Evolutionary conservation across 2,797 vertebrate species (phyloP), one percentile per base, ranked within the genome.

Genomic region (Spinibarbus caldwelli): DNA sequence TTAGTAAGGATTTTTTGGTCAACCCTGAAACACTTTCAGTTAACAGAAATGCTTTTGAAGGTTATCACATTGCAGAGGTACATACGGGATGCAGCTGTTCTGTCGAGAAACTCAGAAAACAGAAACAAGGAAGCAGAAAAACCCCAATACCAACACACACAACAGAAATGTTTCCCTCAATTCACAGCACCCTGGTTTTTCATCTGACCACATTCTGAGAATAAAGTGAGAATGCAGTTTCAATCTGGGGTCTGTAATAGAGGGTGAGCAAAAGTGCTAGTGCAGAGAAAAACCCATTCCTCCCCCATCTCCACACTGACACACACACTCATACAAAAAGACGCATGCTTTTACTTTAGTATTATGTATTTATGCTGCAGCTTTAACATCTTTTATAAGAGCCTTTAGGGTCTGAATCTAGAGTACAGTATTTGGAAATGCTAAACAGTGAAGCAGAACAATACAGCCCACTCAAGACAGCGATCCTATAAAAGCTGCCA

Each of bases 271-370:
- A 80, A 80, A 82, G 84, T 83, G 81, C 87, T 81, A 88, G 77
- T 80, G 86, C 83, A 76, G 77, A 91, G 90, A 92, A 87, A 81
- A 85, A 88, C 86, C 89, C 88, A 89, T 92, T 89, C 84, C 78
- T 92, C 91, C 85, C 72, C 73, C 62, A 79, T 70, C 90, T 78
- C 73, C 21, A 52, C 10, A 31, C 52, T 86, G 45, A 72, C 66
- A 68, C 49, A 2, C 82, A 85, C 38, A 84, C 80, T 49, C 38
- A 72, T 43, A 68, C 26, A 36, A 19, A 73, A 29, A 43, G 12
- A 70, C 34, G 23, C 59, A 47, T 43, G 34, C 73, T 49, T 29
- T 47, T 26, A 49, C 31, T 23, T 73, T 71, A 59, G 47, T 19
- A 62, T 71, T 72, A 85, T 47, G 66, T 23, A 85, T 79, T 62